A percentile compares a stretch with the other conserved stretches of the same genome.
Conservation (phyloP, 2,113 vertebrate species). For the Nothocercus julius region DNA sequence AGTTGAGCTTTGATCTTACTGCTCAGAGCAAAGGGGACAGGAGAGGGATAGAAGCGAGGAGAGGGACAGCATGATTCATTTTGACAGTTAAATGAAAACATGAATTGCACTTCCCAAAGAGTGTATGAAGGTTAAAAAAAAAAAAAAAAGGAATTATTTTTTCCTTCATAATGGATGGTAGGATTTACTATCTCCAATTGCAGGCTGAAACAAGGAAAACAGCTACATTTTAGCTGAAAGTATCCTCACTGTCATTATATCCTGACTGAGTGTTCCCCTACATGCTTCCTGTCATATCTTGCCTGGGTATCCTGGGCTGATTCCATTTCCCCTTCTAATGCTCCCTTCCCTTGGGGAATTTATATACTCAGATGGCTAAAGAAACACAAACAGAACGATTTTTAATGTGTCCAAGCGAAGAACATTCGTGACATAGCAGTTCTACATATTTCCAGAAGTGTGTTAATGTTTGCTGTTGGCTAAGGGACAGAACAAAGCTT, state of each 20-base stretch:
- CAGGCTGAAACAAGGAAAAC: neutral
- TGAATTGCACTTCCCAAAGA: neutral
- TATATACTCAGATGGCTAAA: neutral
- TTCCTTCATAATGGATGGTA: neutral
- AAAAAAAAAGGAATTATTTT: neutral
- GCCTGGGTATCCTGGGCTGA: neutral
- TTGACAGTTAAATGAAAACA: neutral
- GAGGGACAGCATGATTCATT: neutral
- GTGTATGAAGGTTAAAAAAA: neutral
- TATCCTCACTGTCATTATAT: neutral
- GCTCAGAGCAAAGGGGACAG: neutral
- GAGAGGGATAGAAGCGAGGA: neutral
- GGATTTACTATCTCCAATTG: neutral
- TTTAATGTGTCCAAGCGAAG: neutral
- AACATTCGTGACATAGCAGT: neutral
- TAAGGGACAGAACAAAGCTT: neutral
- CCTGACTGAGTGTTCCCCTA: neutral
- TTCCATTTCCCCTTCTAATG: neutral
- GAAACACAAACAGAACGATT: neutral
- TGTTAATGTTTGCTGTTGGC: neutral
- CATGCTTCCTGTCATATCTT: neutral
- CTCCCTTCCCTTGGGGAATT: neutral
- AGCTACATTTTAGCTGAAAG: neutral
- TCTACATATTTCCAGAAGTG: neutral
- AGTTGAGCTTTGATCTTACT: neutral